Percentiles rank a stretch among this genome's conserved stretches.
Conservation (phyloP, 2,888 invertebrate genomes). For the Ochlodes sylvanus region DNA sequence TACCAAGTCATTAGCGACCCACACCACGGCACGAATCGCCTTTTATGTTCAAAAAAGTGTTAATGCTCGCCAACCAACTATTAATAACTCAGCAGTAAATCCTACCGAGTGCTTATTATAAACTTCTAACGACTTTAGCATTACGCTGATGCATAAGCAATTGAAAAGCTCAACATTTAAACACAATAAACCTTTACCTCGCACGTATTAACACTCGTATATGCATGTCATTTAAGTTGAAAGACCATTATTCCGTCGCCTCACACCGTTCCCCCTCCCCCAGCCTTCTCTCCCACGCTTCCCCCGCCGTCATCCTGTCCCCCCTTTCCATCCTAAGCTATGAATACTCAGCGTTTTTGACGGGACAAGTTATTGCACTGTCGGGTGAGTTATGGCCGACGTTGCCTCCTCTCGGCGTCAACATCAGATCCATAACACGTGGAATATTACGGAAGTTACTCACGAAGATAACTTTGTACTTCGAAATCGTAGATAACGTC, state of each 20-base stretch:
- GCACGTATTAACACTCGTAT: constrained; percentile 25
- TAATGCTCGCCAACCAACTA: not conserved
- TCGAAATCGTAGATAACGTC: constrained; percentile 7
- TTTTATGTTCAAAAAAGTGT: not conserved
- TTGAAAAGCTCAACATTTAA: constrained; percentile 9
- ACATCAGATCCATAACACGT: constrained; percentile 7
- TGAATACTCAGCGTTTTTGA: constrained; percentile 35
- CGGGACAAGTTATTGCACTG: constrained; percentile 36
- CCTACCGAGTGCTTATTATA: not conserved
- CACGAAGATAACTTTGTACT: constrained; percentile 12
- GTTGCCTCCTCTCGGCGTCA: constrained; percentile 5
- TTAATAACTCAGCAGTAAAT: not conserved
- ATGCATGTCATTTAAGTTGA: constrained; percentile 24
- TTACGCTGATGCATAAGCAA: constrained; percentile 17
- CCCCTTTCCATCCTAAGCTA: constrained; percentile 2
- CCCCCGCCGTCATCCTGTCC: not conserved
- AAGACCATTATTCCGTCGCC: constrained; percentile 16
- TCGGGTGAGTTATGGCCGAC: constrained; percentile 20
- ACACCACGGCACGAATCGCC: not conserved
- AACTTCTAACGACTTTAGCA: constrained; percentile 1
- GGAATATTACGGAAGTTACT: constrained; percentile 19
- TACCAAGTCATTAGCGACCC: not conserved
- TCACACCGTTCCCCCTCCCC: not conserved
- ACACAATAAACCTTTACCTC: constrained; percentile 22
- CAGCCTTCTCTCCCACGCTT: not conserved